Conservation (phyloP, 1,140 invertebrate genomes). For the Drosophila ananassae region DNA sequence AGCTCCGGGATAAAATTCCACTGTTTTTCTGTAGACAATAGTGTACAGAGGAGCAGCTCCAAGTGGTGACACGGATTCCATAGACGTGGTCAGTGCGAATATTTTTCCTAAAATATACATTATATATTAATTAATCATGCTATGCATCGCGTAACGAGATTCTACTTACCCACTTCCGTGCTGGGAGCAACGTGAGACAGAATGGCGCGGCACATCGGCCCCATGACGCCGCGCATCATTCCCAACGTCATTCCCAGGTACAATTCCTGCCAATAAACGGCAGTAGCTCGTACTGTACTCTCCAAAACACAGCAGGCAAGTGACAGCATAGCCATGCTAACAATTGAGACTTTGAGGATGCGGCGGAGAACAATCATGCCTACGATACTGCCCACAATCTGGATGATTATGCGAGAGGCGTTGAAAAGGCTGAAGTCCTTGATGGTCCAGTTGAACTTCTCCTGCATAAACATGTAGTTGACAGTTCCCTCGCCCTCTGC, state of each 20-base stretch:
- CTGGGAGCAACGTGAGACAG: conserved; percentile 87
- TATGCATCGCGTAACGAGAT: background rate
- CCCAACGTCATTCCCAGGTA: conserved; percentile 85
- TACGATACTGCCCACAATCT: conserved; percentile 85
- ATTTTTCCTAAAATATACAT: conserved; percentile 84
- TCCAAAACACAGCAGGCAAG: conserved; percentile 83
- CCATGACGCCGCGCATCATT: conserved; percentile 85
- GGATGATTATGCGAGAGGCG: conserved; percentile 83
- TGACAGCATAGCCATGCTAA: conserved; percentile 67
- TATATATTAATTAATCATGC: conserved; percentile 5
- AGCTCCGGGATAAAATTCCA: conserved; percentile 85
- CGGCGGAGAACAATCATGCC: conserved; percentile 86
- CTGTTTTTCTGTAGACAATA: conserved; percentile 86
- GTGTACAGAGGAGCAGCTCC: conserved; percentile 87
- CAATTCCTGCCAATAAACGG: conserved; percentile 87
- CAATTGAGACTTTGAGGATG: conserved; percentile 68
- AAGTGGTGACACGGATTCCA: conserved; percentile 87
- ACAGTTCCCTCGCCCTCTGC: conserved; percentile 84
- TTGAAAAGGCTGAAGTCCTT: conserved; percentile 86
- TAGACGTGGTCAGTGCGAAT: conserved; percentile 87
- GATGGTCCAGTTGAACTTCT: conserved; percentile 88
- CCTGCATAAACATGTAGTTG: conserved; percentile 87
- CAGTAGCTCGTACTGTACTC: conserved; percentile 85
- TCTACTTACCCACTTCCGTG: conserved; percentile 87
- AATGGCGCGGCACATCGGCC: conserved; percentile 87